These are phyloP conservation scores for Siniperca obscura DNA, from an alignment of 2,797 vertebrate species.

Conservation along the genomic window DNA sequence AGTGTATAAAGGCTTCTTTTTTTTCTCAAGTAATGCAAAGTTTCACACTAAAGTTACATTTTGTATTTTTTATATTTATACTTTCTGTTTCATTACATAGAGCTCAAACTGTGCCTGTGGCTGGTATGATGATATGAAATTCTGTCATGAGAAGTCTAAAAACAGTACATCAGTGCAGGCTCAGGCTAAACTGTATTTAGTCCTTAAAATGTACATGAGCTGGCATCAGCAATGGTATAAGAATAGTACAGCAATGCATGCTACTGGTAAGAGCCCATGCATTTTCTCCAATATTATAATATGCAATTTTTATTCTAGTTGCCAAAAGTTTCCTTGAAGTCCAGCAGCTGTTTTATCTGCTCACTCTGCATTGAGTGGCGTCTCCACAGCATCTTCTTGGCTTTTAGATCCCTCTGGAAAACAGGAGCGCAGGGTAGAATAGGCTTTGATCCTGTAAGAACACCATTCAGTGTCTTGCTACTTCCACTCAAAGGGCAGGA, in stretches of 20 bases:
- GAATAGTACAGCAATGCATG: not conserved
- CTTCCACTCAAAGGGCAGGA: constrained; percentile 42
- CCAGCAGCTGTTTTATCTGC: constrained; percentile 90
- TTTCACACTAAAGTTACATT: not conserved
- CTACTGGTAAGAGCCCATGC: not conserved
- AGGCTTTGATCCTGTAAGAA: constrained; percentile 80
- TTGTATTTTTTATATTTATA: not conserved
- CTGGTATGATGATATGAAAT: not conserved
- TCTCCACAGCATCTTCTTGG: constrained; percentile 86
- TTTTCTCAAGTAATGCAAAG: not conserved
- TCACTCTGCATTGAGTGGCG: constrained; percentile 93
- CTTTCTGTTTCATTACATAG: not conserved
- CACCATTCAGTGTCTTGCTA: constrained; percentile 56
- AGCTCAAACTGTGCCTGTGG: not conserved
- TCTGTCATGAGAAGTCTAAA: not conserved
- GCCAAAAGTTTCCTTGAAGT: constrained; percentile 83
- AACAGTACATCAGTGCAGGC: not conserved
- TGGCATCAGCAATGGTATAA: not conserved
- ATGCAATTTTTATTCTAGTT: constrained; percentile 60
- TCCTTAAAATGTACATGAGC: not conserved
- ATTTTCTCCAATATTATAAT: not conserved
- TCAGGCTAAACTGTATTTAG: not conserved
- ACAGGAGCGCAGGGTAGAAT: constrained; percentile 83
- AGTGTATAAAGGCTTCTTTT: not conserved
- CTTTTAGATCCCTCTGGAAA: constrained; percentile 85